Evolutionary conservation across 2,888 invertebrate genomes (phyloP).

Genomic region (Leptarthrus brevirostris): DNA sequence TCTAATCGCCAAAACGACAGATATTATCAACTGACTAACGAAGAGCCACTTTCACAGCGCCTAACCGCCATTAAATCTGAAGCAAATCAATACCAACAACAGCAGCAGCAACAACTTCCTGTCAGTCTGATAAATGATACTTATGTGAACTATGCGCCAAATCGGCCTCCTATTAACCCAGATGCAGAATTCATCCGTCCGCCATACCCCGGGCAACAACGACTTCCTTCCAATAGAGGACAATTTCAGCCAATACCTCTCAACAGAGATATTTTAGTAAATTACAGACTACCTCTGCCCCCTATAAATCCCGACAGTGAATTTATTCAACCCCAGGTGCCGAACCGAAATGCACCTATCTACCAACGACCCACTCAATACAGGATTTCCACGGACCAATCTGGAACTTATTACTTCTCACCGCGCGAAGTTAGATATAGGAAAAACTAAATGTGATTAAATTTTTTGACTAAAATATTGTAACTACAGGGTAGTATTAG

Average conservation of each 20-base stretch:
- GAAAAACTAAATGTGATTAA: constrained; percentile 47
- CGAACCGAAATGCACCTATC: constrained; percentile 14
- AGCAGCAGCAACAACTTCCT: constrained; percentile 64
- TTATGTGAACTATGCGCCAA: constrained; percentile 76
- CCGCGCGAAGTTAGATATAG: constrained; percentile 40
- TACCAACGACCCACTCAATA: not conserved
- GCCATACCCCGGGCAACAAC: constrained; percentile 65
- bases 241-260: constrained; percentile 63
- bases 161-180: constrained; percentile 71
- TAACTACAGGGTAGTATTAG: constrained; percentile 53
- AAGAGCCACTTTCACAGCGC: constrained; percentile 28
- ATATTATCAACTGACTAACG: constrained; percentile 56
- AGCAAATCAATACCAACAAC: constrained; percentile 76
- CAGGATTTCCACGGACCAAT: constrained; percentile 6
- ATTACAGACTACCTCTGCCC: constrained; percentile 76
- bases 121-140: constrained; percentile 72
- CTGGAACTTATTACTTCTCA: constrained; percentile 27
- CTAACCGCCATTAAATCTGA: constrained; percentile 56
- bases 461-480: constrained; percentile 34
- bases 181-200: constrained; percentile 73
- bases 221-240: not conserved
- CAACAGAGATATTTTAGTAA: constrained; percentile 76
- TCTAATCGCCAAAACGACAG: constrained; percentile 59
- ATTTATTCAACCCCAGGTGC: constrained; percentile 60
- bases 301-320: constrained; percentile 78